phyloP scores from a whole-genome alignment of 2,113 vertebrate genomes.

The Xenopus borealis region DNA sequence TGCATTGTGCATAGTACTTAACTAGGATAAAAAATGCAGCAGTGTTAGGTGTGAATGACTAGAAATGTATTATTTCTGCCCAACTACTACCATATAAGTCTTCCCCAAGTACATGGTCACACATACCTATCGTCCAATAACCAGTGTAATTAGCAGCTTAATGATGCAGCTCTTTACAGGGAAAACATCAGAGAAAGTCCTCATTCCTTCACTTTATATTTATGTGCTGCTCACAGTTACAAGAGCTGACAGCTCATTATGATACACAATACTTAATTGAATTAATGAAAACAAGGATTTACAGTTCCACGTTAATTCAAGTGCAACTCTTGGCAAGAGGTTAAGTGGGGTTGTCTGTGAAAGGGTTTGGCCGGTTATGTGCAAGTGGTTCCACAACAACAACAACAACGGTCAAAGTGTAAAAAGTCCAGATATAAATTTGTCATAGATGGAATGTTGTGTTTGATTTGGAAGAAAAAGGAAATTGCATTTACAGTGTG shows the following conservation, averaged over 20 bases:
- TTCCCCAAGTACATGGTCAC: background rate
- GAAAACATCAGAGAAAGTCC: slow-evolving; percentile 19
- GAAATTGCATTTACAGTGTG: too few relatives aligned
- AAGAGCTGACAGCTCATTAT: slow-evolving; percentile 24
- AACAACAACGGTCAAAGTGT: too few relatives aligned
- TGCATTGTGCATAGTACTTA: too few relatives aligned
- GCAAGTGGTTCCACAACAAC: background rate
- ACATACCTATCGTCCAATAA: slow-evolving; percentile 7
- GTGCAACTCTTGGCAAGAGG: slow-evolving; percentile 10
- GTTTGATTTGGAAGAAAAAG: too few relatives aligned
- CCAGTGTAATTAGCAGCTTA: slow-evolving; percentile 5
- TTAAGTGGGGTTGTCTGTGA: background rate
- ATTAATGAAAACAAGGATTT: slow-evolving; percentile 39
- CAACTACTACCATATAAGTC: background rate
- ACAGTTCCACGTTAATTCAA: slow-evolving; percentile 18
- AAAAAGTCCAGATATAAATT: too few relatives aligned
- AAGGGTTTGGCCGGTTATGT: background rate
- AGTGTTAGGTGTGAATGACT: too few relatives aligned
- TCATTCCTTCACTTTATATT: slow-evolving; percentile 30
- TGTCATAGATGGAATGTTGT: too few relatives aligned
- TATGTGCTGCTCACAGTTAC: slow-evolving; percentile 3
- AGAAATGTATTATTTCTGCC: too few relatives aligned
- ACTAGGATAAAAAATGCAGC: too few relatives aligned
- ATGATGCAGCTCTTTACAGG: slow-evolving; percentile 1
- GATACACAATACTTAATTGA: slow-evolving; percentile 31